phyloP scores from a whole-genome alignment of 2,888 invertebrate genomes.

The Agriopis marginaria region DNA sequence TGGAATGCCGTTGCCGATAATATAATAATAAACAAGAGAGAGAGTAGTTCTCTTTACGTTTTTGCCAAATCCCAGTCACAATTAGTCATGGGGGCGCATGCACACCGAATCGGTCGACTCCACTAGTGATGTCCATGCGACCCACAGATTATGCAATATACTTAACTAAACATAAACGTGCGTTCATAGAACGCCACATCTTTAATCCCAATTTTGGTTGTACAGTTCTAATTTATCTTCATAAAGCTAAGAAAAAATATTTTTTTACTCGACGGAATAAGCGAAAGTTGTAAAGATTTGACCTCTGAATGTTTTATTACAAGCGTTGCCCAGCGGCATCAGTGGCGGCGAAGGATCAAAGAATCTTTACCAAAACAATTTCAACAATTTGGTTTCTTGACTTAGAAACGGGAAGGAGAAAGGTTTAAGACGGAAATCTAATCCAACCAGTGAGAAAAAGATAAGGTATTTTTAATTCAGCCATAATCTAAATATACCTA shows the following conservation, averaged over 20 bases:
- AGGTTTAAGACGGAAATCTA: conserved; percentile 10
- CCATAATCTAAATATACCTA: no score
- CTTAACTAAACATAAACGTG: no score
- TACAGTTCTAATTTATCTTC: neutral
- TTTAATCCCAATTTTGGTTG: neutral
- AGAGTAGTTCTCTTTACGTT: no score
- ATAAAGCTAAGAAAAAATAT: neutral
- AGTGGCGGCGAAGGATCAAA: conserved; percentile 21
- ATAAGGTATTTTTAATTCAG: no score
- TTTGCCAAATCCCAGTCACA: no score
- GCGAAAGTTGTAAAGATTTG: conserved; percentile 1
- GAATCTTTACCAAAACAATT: conserved; percentile 9
- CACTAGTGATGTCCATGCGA: no score
- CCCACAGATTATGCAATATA: no score
- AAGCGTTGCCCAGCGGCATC: neutral
- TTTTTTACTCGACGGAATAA: conserved; percentile 6
- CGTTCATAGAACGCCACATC: no score
- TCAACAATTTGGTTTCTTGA: neutral
- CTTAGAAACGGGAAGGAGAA: conserved; percentile 4
- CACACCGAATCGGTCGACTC: no score
- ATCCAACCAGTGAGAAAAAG: neutral
- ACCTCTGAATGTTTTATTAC: conserved; percentile 23
- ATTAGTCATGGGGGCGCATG: no score
- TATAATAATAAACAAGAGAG: no score
- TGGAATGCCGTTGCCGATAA: no score